Base-by-base conservation (phyloP, 2,797 vertebrate species). In the Enteromius anoplus region DNA sequence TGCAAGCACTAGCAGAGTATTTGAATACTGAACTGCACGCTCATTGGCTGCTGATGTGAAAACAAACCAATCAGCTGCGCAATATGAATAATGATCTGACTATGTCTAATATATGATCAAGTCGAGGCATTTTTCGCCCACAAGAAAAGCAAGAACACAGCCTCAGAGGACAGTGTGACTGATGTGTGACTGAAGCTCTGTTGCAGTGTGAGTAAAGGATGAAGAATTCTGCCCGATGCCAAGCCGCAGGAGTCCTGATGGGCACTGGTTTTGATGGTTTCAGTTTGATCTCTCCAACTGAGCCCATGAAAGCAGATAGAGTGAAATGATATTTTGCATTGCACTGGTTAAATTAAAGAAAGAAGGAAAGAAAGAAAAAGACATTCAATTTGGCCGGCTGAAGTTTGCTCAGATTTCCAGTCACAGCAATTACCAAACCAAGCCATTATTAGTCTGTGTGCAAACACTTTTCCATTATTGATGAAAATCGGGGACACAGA, bases 101-200 rank as follows among this genome's bases (percentile, higher is more conserved):
- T 15, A 49, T 49, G 15, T 49, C 47, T 60, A 58, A 70, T 65
- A 49, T 45, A 55, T 45, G 32, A 42, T 78, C 58, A 76, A 47
- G 29, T 37, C 3, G 1, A 34, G 65, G 42, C 45, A 29, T 84
- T 26, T 47, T 64, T 12, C 2, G 9, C 17, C 51, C 29, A 53
- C 49, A 80, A 80, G 32, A 83, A 83, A 81, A 84, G 55, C 77
- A 84, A 80, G 77, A 82, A 75, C 73, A 66, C 29, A 80, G 81
- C 45, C 77, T 55, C 23, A 55, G 81, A 72, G 75, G 71, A 80
- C 68, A 83, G 70, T 66, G 71, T 86, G 81, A 83, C 70, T 76
- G 55, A 77, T 77, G 77, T 83, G 81, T 86, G 77, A 80, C 85
- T 80, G 53, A 75, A 51, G n/a, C 34, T 69, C 70, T 80, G 29